Evolutionary conservation across 2,113 vertebrate species (phyloP), one percentile per base, ranked within the genome.

Genomic region (Amphiprion ocellaris): DNA sequence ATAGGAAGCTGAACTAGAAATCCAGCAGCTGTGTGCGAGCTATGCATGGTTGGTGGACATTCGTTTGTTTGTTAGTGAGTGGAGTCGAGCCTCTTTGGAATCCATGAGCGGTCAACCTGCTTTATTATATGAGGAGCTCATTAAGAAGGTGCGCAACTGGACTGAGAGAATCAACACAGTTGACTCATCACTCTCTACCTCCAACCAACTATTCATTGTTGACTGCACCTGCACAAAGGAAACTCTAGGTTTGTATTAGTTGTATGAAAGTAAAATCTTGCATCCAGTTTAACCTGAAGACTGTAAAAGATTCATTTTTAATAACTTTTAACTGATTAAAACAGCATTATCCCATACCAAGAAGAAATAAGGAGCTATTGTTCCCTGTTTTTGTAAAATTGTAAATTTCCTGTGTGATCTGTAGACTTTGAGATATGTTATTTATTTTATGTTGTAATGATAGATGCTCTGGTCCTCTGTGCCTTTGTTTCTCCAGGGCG

Each of bases 181-280:
- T 26, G 90, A 93, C 2, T 16, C 56, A 0, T 64, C 75, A 0
- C 21, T 96, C 47, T 77, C 92, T n/a, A 95, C 94, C 23, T 86
- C 87, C 81, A 94, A 91, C 69, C 85, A 86, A 9, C 60, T 97
- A 30, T 88, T 97, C 67, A 65, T 84, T 11, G 79, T 97, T 65
- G 79, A 86, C 77, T 95, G 92, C 74, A 49, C 5, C 0, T 16
- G 63, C 6, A 2, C 93, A 2, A 94, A 89, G 67, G 82, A 91
- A 33, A 63, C 92, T 52, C 64, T 95, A n/a, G 79, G 96, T 96
- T 62, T 19, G 91, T 86, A 2, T 68, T 17, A 0, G 30, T 19
- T 19, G 3, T 37, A 17, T 26, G 0, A 58, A 56, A 41, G 21
- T 0, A 6, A 52, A 17, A 47, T 0, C 7, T 17, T 24, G 17